Conservation (phyloP, 2,113 vertebrate genomes). For the Gambusia affinis region DNA sequence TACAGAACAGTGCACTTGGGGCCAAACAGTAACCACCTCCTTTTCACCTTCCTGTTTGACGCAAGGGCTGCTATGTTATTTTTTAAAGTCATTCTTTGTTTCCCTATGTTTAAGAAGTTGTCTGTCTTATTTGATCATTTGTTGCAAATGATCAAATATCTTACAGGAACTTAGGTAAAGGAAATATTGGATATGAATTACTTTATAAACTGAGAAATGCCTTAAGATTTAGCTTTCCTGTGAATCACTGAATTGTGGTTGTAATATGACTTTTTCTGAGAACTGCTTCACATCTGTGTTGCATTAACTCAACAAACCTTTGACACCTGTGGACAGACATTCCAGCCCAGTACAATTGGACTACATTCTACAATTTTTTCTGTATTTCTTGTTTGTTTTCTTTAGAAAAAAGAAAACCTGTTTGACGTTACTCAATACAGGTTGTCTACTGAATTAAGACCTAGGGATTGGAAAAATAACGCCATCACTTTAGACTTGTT, state of each 20-base stretch:
- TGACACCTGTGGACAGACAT: background rate
- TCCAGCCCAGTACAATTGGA: background rate
- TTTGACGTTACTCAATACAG: background rate
- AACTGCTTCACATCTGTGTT: too few species aligned
- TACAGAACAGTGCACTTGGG: constrained; percentile 29
- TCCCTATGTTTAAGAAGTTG: background rate
- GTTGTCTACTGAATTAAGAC: background rate
- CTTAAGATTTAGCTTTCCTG: background rate
- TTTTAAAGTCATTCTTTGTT: background rate
- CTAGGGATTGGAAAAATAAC: background rate
- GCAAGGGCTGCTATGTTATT: background rate
- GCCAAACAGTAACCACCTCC: constrained; percentile 32
- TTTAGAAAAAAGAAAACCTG: background rate
- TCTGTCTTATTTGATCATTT: background rate
- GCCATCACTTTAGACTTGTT: background rate
- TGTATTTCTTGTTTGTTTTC: background rate
- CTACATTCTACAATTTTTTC: background rate
- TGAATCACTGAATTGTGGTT: background rate
- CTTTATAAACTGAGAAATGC: background rate
- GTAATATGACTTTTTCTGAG: too few species aligned
- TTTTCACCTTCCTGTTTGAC: background rate
- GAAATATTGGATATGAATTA: background rate
- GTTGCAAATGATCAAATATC: background rate
- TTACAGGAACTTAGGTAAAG: background rate
- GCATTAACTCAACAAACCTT: too few species aligned